Evolutionary conservation across 1,140 invertebrate genomes (phyloP).

Genomic region (Hydropsyche tenuis): DNA sequence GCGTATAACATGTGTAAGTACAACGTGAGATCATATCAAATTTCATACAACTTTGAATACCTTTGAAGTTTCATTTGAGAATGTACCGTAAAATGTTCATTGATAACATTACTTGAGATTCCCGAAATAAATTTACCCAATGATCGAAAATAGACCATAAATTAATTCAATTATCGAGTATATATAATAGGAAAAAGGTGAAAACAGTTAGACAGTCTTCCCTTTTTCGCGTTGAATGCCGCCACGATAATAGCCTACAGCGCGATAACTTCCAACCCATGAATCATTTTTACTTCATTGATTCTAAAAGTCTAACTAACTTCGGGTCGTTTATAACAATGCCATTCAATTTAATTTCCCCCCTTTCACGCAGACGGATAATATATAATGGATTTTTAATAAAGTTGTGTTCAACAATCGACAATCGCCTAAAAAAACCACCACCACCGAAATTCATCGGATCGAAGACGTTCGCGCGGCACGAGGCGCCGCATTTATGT

Average conservation of each 20-base stretch:
- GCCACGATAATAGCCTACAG: conserved; percentile 38
- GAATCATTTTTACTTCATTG: conserved; percentile 50
- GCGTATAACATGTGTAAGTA: not conserved
- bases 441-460: not conserved
- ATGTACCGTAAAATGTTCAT: no score
- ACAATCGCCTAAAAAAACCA: not conserved
- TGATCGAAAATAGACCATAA: no score
- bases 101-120: no score
- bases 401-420: conserved; percentile 38
- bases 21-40: not conserved
- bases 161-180: no score
- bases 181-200: no score
- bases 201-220: not conserved
- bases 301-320: conserved; percentile 40
- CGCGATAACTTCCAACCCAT: conserved; percentile 42
- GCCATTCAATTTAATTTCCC: conserved; percentile 35
- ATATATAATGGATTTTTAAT: conserved; percentile 41
- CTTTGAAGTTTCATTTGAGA: not conserved
- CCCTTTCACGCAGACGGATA: conserved; percentile 14
- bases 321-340: conserved; percentile 38
- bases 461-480: not conserved
- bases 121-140: no score
- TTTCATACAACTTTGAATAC: conserved; percentile 5
- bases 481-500: not conserved
- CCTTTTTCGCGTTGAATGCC: conserved; percentile 10